Evolutionary conservation across 2,797 vertebrate genomes (phyloP).

Genomic region (Lateolabrax maculatus): DNA sequence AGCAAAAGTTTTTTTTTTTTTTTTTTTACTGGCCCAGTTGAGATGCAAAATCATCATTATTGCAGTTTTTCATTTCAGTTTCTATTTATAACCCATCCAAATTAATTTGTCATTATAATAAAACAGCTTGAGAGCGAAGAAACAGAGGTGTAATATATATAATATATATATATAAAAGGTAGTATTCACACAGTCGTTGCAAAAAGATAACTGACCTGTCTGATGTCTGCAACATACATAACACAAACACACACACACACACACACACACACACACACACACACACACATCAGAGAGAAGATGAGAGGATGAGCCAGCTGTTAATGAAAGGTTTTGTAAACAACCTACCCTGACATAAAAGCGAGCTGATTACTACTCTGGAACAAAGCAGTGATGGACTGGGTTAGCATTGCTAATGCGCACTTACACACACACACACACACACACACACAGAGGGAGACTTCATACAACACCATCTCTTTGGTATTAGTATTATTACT

Average conservation of each 20-base stretch:
- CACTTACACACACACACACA: conserved; percentile 2
- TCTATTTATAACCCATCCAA: neutral
- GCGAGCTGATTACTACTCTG: conserved; percentile 58
- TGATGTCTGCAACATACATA: conserved; percentile 25
- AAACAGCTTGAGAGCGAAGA: neutral
- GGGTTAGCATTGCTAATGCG: conserved; percentile 26
- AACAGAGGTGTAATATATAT: neutral
- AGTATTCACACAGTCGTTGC: neutral
- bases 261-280: conserved; percentile 23
- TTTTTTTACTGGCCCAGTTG: neutral
- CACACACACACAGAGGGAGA: conserved; percentile 17
- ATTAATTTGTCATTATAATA: neutral
- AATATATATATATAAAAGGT: conserved; percentile 8
- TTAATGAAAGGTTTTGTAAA: conserved; percentile 69
- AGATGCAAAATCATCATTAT: neutral
- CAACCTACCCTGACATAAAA: conserved; percentile 62
- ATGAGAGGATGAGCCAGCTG: conserved; percentile 44
- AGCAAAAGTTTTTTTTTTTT: conserved; percentile 3
- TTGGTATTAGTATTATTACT: conserved; percentile 41
- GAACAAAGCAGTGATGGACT: conserved; percentile 53
- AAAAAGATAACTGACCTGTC: conserved; percentile 24
- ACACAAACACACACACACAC: conserved; percentile 11
- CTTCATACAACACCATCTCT: conserved; percentile 26
- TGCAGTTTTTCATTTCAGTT: neutral
- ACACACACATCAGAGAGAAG: conserved; percentile 25